A percentile compares a stretch with the other conserved stretches of the same genome.
Evolutionary conservation across 2,888 invertebrate genomes (phyloP).

Genomic region (Autographa pulchrina): DNA sequence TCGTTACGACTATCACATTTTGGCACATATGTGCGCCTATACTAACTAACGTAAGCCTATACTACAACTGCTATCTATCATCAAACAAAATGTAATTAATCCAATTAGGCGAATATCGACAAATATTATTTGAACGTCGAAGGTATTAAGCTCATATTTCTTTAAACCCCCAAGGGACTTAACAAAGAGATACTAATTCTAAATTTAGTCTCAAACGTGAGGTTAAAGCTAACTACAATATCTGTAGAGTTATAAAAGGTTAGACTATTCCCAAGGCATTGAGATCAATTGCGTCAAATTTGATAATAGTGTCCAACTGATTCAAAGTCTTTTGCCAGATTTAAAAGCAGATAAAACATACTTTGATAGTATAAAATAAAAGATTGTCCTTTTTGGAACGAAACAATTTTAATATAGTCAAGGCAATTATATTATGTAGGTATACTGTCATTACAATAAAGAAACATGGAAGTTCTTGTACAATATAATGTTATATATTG

Average conservation of each 20-base stretch:
- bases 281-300: neutral
- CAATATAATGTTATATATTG: no score
- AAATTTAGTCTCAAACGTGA: neutral
- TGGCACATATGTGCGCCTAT: neutral
- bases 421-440: no score
- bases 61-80: no score
- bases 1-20: no score
- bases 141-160: neutral
- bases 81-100: no score
- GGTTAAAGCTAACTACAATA: neutral
- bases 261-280: neutral
- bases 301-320: neutral
- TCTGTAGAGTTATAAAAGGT: slow-evolving; percentile 1
- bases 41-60: neutral
- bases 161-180: neutral
- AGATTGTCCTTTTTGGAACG: no score
- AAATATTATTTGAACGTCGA: neutral
- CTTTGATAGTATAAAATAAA: no score
- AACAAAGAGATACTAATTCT: neutral
- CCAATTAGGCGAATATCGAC: neutral
- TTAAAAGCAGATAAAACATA: no score
- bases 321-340: no score
- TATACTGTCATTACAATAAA: no score
- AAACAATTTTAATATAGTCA: no score
- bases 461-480: no score